Evolutionary conservation across 2,888 invertebrate genomes (phyloP).

Genomic region (Malachius bipustulatus): DNA sequence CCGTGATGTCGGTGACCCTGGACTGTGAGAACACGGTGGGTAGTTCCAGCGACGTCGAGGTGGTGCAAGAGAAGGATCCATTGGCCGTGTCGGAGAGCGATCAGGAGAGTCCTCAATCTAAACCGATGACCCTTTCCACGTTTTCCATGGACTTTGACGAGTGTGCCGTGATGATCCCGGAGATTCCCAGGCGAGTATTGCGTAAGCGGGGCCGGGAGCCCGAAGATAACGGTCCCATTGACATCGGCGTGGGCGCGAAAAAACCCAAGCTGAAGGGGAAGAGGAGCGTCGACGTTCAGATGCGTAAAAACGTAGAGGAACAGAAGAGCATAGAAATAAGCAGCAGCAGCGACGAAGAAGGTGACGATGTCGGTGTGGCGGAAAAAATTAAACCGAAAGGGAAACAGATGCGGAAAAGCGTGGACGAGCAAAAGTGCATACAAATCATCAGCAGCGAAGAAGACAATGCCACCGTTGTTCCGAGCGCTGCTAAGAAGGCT

Average conservation of each 20-base stretch:
- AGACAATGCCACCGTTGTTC: too few relatives aligned
- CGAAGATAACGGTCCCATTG: constrained; percentile 16
- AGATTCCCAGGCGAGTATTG: constrained; percentile 16
- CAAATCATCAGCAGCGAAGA: constrained; percentile 42
- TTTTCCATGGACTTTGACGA: constrained; percentile 29
- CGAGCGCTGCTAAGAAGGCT: too few relatives aligned
- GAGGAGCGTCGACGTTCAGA: constrained; percentile 27
- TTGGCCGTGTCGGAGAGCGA: constrained; percentile 30
- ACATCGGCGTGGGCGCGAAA: constrained; percentile 13
- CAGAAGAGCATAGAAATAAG: constrained; percentile 41
- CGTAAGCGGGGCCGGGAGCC: constrained; percentile 27
- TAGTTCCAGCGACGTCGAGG: constrained; percentile 18
- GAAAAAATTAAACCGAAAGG: constrained; percentile 21
- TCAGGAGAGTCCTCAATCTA: constrained; percentile 18
- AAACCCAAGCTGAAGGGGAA: constrained; percentile 24
- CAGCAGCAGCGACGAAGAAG: constrained; percentile 37
- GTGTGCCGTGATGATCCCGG: constrained; percentile 19
- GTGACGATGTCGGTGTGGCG: constrained; percentile 13
- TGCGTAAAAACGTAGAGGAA: constrained; percentile 40
- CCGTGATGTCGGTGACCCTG: constrained; percentile 15
- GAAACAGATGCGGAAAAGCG: constrained; percentile 31
- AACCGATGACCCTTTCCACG: constrained; percentile 18
- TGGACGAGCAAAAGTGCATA: constrained; percentile 43
- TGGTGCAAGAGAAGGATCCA: constrained; percentile 31
- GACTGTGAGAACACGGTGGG: constrained; percentile 13